Evolutionary conservation across 2,797 vertebrate species (phyloP), one percentile per base, ranked within the genome.

Genomic region (Danio kyathit): DNA sequence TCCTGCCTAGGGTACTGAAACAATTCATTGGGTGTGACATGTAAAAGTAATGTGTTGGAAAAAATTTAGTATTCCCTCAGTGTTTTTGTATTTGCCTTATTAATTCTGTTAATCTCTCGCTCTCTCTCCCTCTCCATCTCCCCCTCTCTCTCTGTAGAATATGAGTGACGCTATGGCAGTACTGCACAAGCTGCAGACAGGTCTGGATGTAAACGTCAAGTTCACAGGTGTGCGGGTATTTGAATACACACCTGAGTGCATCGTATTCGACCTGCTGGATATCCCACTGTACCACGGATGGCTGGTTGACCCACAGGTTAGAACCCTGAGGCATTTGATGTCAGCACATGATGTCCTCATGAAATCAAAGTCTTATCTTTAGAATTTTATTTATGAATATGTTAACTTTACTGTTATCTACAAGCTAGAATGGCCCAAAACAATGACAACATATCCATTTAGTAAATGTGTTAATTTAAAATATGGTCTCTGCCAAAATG

Each of bases 141-240:
- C 63, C 40, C 29, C 29, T 29, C 29, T 29, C 29, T 29, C 29
- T 29, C 29, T 29, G 29, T 65, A 99, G 98, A 99, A 99, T 85
- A 99, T 99, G 97, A 99, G 97, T 19, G 98, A 99, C 79, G 98
- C 98, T 81, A 99, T 99, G 97, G 96, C 97, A 0, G 95, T 99
- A 89, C 88, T 99, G 40, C 98, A 99, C 87, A 99, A 99, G 90
- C 92, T 99, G 48, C 98, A 99, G 90, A 99, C 98, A 0, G 98
- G 98, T 57, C 94, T 99, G 92, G 98, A 99, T 66, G 98, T 99
- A 74, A 99, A 99, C 11, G 98, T 99, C 82, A 98, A 95, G 92
- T 99, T 99, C 85, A 98, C 97, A 1, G 98, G 97, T 6, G 98
- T 99, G 29, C 92, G 97, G 14, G 97, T 99, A 0, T 99, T 99